Evolutionary conservation across 2,113 vertebrate species (phyloP).

Genomic region (Nycticryphes semicollaris): DNA sequence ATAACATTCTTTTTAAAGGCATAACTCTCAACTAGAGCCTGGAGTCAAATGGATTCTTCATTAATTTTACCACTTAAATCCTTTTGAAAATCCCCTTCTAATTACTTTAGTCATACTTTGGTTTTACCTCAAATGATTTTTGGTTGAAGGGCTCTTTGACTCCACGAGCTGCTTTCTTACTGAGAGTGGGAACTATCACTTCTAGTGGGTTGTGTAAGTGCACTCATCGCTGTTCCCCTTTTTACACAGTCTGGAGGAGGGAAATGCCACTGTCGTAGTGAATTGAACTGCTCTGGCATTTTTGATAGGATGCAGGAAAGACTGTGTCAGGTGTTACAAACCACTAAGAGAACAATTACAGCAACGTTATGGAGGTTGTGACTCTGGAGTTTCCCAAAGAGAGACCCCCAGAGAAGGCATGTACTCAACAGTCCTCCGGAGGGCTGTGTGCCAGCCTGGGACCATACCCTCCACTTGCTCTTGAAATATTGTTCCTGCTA

Average conservation of each 20-base stretch:
- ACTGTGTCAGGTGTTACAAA: background rate
- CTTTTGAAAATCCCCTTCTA: background rate
- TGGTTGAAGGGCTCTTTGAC: background rate
- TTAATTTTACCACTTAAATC: background rate
- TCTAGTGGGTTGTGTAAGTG: background rate
- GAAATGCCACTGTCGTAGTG: background rate
- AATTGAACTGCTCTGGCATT: background rate
- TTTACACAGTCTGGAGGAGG: background rate
- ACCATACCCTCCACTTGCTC: background rate
- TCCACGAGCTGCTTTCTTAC: slow-evolving; percentile 2
- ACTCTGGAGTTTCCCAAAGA: background rate
- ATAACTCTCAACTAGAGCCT: background rate
- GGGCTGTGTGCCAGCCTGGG: background rate
- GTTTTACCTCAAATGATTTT: background rate
- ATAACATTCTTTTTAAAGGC: background rate
- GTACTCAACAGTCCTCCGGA: background rate
- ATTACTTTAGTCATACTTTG: background rate
- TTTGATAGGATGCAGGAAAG: background rate
- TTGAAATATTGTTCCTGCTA: background rate
- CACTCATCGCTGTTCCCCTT: background rate
- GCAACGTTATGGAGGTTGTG: background rate
- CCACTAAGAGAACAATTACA: background rate
- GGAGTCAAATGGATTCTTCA: background rate
- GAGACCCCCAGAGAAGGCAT: background rate
- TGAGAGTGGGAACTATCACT: background rate